Evolutionary conservation across 1,140 invertebrate species (phyloP).

Genomic region (Magallana angulata): DNA sequence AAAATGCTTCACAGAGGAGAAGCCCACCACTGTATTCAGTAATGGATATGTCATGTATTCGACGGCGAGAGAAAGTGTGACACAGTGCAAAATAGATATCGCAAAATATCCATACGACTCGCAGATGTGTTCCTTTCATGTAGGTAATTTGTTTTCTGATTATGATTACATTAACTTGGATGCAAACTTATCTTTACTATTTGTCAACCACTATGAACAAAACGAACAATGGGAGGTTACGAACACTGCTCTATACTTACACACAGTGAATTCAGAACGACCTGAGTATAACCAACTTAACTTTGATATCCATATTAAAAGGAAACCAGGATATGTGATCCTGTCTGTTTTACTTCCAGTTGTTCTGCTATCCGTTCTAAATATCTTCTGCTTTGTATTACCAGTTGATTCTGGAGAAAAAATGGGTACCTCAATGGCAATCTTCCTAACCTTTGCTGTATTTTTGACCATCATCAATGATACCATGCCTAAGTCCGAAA

Average conservation of each 20-base stretch:
- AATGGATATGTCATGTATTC: not conserved
- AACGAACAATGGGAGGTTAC: slow-evolving; percentile 40
- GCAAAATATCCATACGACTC: slow-evolving; percentile 46
- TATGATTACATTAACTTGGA: not conserved
- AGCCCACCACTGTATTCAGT: not conserved
- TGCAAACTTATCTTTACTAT: not conserved
- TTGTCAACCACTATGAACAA: not conserved
- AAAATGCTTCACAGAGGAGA: not conserved
- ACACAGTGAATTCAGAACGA: too few species aligned
- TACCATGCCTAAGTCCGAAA: slow-evolving; percentile 43
- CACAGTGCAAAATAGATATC: slow-evolving; percentile 12
- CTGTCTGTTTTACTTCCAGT: slow-evolving; percentile 52
- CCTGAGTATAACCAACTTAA: not conserved
- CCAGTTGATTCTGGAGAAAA: slow-evolving; percentile 59
- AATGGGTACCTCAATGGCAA: slow-evolving; percentile 51
- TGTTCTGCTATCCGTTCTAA: slow-evolving; percentile 50
- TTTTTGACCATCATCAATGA: slow-evolving; percentile 58
- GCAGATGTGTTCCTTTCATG: slow-evolving; percentile 33
- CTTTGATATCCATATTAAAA: not conserved
- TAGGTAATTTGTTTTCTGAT: slow-evolving; percentile 26
- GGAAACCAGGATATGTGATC: slow-evolving; percentile 44
- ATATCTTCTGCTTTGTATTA: slow-evolving; percentile 51
- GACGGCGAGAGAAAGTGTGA: not conserved
- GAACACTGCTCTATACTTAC: not conserved
- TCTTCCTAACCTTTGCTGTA: slow-evolving; percentile 58